Evolutionary conservation across 2,113 vertebrate species (phyloP).

Genomic region (Ceuthmochares aereus): DNA sequence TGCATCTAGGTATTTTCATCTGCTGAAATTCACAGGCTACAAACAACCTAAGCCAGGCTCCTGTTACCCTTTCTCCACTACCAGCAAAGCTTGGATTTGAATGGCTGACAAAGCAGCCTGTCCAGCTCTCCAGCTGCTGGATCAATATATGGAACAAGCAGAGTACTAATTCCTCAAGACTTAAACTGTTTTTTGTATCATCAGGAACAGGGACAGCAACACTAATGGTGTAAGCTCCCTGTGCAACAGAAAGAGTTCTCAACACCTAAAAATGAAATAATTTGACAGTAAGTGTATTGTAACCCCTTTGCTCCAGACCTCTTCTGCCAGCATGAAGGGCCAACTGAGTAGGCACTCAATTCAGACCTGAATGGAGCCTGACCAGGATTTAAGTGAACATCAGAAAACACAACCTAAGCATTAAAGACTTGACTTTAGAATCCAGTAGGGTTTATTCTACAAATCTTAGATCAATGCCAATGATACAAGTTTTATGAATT

Average conservation of each 20-base stretch:
- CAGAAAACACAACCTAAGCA: constrained; percentile 55
- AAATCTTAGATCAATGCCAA: constrained; percentile 73
- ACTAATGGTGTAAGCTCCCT: background rate
- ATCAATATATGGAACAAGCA: background rate
- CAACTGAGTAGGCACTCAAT: background rate
- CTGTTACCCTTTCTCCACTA: background rate
- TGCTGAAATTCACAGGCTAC: background rate
- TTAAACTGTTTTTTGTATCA: background rate
- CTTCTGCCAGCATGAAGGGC: background rate
- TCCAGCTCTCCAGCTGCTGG: background rate
- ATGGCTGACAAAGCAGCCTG: background rate
- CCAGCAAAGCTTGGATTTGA: background rate
- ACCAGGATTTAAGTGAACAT: background rate
- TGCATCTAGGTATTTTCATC: background rate
- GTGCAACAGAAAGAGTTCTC: background rate
- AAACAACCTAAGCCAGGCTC: background rate
- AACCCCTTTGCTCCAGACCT: background rate
- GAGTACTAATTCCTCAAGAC: background rate
- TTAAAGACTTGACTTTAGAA: constrained; percentile 66
- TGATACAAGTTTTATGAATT: constrained; percentile 73
- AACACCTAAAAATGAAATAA: background rate
- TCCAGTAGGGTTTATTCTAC: constrained; percentile 76
- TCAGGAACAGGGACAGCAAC: background rate
- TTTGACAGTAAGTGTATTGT: background rate
- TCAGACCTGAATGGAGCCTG: background rate